Conservation (phyloP, 2,888 invertebrate species). For the Tipula confusa region DNA sequence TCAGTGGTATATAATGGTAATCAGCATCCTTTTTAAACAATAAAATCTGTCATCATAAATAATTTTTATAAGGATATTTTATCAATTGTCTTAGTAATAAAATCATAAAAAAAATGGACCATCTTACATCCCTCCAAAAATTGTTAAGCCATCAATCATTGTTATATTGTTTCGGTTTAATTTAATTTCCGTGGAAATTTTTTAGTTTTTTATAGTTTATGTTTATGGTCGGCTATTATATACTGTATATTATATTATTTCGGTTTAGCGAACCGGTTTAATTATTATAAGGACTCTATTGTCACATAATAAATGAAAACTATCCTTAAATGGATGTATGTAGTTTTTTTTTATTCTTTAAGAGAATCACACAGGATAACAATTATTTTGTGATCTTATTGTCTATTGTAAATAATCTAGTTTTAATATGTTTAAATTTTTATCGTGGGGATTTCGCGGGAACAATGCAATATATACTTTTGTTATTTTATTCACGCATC, state of each 20-base stretch:
- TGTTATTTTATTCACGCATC: neutral
- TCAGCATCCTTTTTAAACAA: constrained; percentile 8
- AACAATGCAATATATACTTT: neutral
- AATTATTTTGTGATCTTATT: neutral
- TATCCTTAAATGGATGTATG: neutral
- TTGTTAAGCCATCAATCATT: neutral
- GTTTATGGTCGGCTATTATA: neutral
- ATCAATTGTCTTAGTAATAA: constrained; percentile 12
- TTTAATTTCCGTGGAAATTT: constrained; percentile 7
- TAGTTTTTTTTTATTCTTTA: neutral
- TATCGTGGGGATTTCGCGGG: neutral
- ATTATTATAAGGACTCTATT: neutral
- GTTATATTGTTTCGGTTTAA: neutral
- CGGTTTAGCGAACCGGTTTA: constrained; percentile 12
- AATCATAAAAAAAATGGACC: neutral
- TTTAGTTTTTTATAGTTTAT: neutral
- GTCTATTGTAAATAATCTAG: neutral
- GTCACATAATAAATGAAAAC: constrained; percentile 20
- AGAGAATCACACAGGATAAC: neutral
- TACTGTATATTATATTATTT: neutral
- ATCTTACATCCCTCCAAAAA: neutral
- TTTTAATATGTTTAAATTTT: neutral
- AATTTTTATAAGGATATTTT: neutral
- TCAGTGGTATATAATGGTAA: neutral
- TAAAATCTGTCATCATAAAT: neutral